Percentiles rank a stretch among this genome's conserved stretches.
Conservation (phyloP, 2,888 invertebrate species). For the Saturnia japonica region DNA sequence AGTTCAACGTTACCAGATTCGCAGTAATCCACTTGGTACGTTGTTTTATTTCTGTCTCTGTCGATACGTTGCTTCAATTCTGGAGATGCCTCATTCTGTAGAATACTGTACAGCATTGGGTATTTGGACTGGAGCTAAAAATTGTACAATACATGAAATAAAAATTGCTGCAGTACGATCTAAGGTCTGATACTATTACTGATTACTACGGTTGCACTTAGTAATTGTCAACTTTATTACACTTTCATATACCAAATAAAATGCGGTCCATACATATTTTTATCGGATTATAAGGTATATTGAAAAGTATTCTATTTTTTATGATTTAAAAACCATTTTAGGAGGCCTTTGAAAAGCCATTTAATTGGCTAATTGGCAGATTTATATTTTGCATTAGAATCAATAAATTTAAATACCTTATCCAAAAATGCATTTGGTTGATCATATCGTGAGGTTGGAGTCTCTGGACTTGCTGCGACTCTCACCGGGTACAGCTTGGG, state of each 20-base stretch:
- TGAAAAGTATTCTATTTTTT: neutral
- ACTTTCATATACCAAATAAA: neutral
- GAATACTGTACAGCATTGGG: conserved; percentile 84
- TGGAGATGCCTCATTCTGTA: conserved; percentile 81
- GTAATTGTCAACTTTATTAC: neutral
- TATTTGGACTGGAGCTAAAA: conserved; percentile 83
- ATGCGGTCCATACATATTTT: neutral
- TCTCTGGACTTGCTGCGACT: conserved; percentile 81
- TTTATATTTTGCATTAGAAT: neutral
- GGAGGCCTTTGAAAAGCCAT: neutral
- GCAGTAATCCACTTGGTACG: conserved; percentile 84
- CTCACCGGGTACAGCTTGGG: conserved; percentile 83
- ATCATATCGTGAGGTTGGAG: conserved; percentile 76
- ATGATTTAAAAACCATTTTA: neutral
- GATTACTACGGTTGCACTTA: too few species aligned
- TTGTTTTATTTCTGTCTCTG: conserved; percentile 82
- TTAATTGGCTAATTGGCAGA: neutral
- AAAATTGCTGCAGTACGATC: neutral
- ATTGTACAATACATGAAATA: neutral
- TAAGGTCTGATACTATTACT: too few species aligned
- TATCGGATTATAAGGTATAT: neutral
- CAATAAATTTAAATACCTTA: conserved; percentile 64
- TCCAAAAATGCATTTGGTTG: conserved; percentile 84
- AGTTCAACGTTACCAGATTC: conserved; percentile 54
- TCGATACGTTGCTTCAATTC: conserved; percentile 83